A percentile compares a stretch with the other conserved stretches of the same genome.
phyloP scores from a whole-genome alignment of 2,113 vertebrate genomes.

The pig (Sus scrofa) region T2T-Sscrofa CM000813.6:38724501-38725000 shows the following conservation, averaged over 20 bases:
- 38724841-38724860: background rate
- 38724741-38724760: background rate
- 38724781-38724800: background rate
- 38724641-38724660: background rate
- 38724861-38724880: background rate
- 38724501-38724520: background rate
- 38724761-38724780: background rate
- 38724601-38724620: background rate
- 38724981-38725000: too few species aligned
- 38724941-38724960: too few species aligned
- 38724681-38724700: background rate
- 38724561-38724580: background rate
- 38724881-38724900: constrained; percentile 19
- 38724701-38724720: background rate
- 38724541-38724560: background rate
- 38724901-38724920: too few species aligned
- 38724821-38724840: background rate
- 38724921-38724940: too few species aligned
- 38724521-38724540: background rate
- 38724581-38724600: background rate
- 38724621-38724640: background rate
- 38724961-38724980: too few species aligned
- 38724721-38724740: background rate
- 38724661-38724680: background rate
- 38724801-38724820: background rate